Conservation (phyloP, 2,888 invertebrate species). For the Caenorhabditis parvicauda region DNA sequence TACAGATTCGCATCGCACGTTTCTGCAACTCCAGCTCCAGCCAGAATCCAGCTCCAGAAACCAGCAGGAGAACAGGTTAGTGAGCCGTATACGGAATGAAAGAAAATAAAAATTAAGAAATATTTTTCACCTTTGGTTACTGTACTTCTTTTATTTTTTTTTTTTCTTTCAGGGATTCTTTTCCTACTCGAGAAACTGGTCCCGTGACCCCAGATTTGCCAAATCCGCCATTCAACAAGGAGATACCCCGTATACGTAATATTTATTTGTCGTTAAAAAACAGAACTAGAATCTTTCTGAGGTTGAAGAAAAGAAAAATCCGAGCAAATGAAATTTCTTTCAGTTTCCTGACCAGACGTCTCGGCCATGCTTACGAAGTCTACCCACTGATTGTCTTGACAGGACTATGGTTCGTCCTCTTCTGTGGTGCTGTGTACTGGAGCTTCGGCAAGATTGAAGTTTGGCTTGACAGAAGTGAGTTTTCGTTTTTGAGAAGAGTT, state of each 20-base stretch:
- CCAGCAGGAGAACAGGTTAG: conserved; percentile 20
- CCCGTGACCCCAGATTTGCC: conserved; percentile 25
- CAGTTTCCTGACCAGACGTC: conserved; percentile 47
- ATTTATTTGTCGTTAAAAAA: neutral
- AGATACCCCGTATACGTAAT: conserved; percentile 32
- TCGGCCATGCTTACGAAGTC: conserved; percentile 54
- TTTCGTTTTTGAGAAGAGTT: too few species aligned
- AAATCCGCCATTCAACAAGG: conserved; percentile 34
- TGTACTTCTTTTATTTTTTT: neutral
- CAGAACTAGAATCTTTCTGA: neutral
- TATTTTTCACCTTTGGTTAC: too few species aligned
- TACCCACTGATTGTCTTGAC: conserved; percentile 50
- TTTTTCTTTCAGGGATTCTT: conserved; percentile 23
- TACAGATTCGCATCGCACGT: too few species aligned
- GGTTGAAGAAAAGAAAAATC: neutral
- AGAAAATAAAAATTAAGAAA: too few species aligned
- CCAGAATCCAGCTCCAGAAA: conserved; percentile 30
- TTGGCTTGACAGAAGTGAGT: conserved; percentile 57
- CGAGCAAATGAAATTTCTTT: conserved; percentile 9
- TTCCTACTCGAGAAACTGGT: conserved; percentile 34
- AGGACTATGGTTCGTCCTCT: conserved; percentile 42
- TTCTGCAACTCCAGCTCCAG: conserved; percentile 11
- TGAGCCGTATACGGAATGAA: too few species aligned
- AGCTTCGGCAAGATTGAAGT: conserved; percentile 51
- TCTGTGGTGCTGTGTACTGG: conserved; percentile 37